Evolutionary conservation across 2,888 invertebrate genomes (phyloP), one percentile per base, ranked within the genome.

Genomic region (Plemyria rubiginata): DNA sequence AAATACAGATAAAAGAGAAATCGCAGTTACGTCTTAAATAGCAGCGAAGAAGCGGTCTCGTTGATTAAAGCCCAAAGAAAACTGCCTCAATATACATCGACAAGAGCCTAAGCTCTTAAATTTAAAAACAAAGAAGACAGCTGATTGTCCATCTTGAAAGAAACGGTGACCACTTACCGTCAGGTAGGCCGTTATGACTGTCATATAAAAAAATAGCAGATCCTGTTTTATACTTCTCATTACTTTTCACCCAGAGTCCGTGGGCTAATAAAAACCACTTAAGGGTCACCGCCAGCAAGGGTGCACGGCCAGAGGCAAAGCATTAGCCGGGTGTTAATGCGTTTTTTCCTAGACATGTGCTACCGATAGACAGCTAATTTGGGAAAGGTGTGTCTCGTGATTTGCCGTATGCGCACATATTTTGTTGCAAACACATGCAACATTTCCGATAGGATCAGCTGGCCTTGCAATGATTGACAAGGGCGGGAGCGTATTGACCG

Each of bases 341-440:
- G 68, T 90, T 92, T 91, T 92, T 90, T 82, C 81, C 70, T 76
- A 84, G 84, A 54, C 91, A 91, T 90, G 87, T 90, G 92, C 87
- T 88, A 85, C 78, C 68, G 69, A 70, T 72, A 70, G 68, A 71
- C 88, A 84, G 88, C 91, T 89, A 92, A 92, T 90, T 90, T 87
- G 62, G 75, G 72, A 87, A 91, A 90, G 88, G 88, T 87, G 86
- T 79, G 74, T 54, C 74, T 54, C 68, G 72, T 70, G 72, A 73
- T 70, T 71, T 68, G 69, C 63, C 63, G 66, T 55, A 54, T 67
- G 66, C 60, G 52, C 52, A 64, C 70, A 66, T 70, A n/a, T n/a
- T n/a, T 70, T 67, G 67, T 68, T 65, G 61, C 69, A 60, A 62
- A 71, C 66, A 68, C 62, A 70, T 68, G 65, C 65, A 66, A 66